Base-by-base conservation (phyloP, 2,113 vertebrate genomes). In the Chlamydotis undulata region DNA sequence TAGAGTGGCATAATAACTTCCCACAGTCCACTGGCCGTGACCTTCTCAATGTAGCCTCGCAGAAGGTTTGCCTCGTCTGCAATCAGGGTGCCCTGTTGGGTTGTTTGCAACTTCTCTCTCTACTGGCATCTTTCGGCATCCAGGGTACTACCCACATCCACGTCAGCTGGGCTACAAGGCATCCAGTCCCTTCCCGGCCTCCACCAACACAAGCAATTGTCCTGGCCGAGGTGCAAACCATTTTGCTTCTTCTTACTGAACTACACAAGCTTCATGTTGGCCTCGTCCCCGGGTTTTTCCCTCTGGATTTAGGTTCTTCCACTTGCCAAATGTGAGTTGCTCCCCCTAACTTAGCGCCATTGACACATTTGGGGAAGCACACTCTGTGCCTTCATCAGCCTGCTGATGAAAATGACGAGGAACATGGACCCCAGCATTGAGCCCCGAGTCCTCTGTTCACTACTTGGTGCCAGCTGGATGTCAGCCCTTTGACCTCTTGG, bases 131-230 rank as follows among this genome's bases (percentile, higher is more conserved):
- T 85, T 90, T 25, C 52, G 57, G 52, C n/a, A 41, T 31, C 19
- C 33, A 25, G 0, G 0, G 33, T 52, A 88, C 61, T 16, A 73
- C 3, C n/a, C 63, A 77, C 0, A 0, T 45, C 59, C 24, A 0
- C 7, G 63, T 43, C 71, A 95, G 47, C 31, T n/a, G 33, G 31
- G 19, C 28, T 56, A 23, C 19, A 65, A 53, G 15, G 45, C 61
- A 71, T 15, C 4, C 21, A 60, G 52, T 15, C 26, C 2, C 50
- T 85, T 74, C 31, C 55, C 75, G 88, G 35, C 19, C 26, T 68
- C 49, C 17, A 11, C 37, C 71, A 37, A 5, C 28, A 26, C 13
- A 14, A 39, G 17, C 1, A 1, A 41, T 8, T 74, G 60, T 67
- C 74, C 59, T 24, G 12, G 17, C 18, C 29, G 39, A 81, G 16